Evolutionary conservation across 1,140 invertebrate species (phyloP).

Genomic region (Schlechtendalia chinensis): DNA sequence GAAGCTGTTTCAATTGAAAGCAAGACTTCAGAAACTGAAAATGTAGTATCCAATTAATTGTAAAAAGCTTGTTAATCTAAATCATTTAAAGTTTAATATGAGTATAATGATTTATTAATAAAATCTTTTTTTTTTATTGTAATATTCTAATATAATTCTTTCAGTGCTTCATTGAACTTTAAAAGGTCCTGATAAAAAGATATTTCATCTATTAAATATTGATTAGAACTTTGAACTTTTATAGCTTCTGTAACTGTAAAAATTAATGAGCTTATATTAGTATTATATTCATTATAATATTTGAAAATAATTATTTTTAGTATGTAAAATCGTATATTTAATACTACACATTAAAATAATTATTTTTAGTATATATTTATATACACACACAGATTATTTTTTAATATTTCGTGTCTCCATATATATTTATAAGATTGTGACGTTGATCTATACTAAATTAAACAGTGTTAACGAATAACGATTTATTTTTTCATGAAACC

Average conservation of each 20-base stretch:
- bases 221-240: neutral
- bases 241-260: neutral
- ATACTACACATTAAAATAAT: neutral
- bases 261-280: constrained; percentile 4
- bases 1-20: neutral
- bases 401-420: neutral
- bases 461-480: neutral
- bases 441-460: neutral
- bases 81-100: neutral
- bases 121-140: neutral
- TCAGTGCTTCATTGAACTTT: neutral
- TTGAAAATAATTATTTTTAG: neutral
- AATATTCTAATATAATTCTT: neutral
- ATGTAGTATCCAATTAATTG: neutral
- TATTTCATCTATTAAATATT: neutral
- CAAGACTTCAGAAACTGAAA: constrained; percentile 4
- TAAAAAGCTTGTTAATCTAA: neutral
- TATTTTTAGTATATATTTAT: constrained; percentile 19
- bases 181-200: neutral
- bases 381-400: neutral
- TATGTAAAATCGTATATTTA: constrained; percentile 5
- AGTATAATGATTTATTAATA: neutral
- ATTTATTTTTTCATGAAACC: constrained; percentile 13
- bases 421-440: constrained; percentile 8
- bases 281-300: neutral